A percentile compares a stretch with the other conserved stretches of the same genome.
phyloP scores from a whole-genome alignment of 2,797 vertebrate genomes.

The Cyprinella venusta region DNA sequence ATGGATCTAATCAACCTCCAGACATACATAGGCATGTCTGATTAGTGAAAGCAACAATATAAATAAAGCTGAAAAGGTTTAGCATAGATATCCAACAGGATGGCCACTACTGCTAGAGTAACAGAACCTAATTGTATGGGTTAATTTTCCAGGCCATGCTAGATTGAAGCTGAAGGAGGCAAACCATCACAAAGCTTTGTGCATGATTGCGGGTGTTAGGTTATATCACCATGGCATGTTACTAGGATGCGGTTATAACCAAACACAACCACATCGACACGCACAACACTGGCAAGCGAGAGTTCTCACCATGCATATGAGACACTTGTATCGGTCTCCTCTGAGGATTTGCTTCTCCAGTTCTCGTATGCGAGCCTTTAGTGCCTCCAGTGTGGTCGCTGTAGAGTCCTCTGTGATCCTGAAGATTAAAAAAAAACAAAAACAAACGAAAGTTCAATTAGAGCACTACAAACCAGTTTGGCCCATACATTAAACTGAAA shows the following conservation, averaged over 20 bases:
- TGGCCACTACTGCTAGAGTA: background rate
- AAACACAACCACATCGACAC: background rate
- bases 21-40: background rate
- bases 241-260: slow-evolving; percentile 24
- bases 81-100: slow-evolving; percentile 1
- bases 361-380: slow-evolving; percentile 98
- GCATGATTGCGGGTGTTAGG: slow-evolving; percentile 38
- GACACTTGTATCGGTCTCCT: slow-evolving; percentile 99
- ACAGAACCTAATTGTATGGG: background rate
- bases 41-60: background rate
- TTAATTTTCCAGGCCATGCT: slow-evolving; percentile 33
- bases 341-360: slow-evolving; percentile 97
- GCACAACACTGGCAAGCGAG: background rate
- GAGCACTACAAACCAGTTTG: slow-evolving; percentile 29
- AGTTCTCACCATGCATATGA: slow-evolving; percentile 98
- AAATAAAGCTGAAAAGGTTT: slow-evolving; percentile 1
- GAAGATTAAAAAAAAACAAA: slow-evolving; percentile 45
- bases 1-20: background rate
- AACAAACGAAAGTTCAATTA: background rate
- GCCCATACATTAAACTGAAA: background rate
- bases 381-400: slow-evolving; percentile 96
- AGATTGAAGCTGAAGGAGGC: slow-evolving; percentile 23
- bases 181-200: slow-evolving; percentile 45
- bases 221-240: slow-evolving; percentile 23
- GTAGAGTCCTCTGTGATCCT: slow-evolving; percentile 98